phyloP scores from a whole-genome alignment of 2,888 invertebrate genomes.

The Ophraella communa region DNA sequence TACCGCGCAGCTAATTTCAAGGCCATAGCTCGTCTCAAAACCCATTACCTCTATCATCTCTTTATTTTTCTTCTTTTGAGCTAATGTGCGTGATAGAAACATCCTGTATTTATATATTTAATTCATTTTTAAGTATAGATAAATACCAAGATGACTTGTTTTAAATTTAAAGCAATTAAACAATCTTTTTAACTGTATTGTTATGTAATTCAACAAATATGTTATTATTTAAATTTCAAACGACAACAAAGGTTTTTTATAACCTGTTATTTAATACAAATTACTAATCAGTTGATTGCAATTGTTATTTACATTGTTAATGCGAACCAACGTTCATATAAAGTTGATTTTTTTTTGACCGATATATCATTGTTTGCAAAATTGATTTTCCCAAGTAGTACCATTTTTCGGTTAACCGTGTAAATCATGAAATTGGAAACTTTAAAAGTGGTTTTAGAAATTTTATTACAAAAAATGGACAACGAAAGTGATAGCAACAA shows the following conservation, averaged over 20 bases:
- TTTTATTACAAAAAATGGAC: neutral
- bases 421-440: neutral
- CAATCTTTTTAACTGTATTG: neutral
- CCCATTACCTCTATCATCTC: too few species aligned
- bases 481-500: neutral
- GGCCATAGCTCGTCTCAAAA: too few species aligned
- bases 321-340: neutral
- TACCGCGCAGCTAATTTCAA: too few species aligned
- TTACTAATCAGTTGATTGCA: neutral
- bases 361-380: neutral
- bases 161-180: neutral
- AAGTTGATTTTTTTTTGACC: neutral
- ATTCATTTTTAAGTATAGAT: neutral
- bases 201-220: neutral
- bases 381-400: neutral
- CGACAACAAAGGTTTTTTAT: neutral
- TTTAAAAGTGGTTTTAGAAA: conserved; percentile 1
- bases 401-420: neutral
- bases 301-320: neutral
- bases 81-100: too few species aligned
- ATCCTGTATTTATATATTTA: neutral
- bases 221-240: neutral
- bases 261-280: neutral
- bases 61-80: too few species aligned
- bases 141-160: neutral